Conservation (phyloP, 2,797 vertebrate species). For the Glyptemys insculpta region DNA sequence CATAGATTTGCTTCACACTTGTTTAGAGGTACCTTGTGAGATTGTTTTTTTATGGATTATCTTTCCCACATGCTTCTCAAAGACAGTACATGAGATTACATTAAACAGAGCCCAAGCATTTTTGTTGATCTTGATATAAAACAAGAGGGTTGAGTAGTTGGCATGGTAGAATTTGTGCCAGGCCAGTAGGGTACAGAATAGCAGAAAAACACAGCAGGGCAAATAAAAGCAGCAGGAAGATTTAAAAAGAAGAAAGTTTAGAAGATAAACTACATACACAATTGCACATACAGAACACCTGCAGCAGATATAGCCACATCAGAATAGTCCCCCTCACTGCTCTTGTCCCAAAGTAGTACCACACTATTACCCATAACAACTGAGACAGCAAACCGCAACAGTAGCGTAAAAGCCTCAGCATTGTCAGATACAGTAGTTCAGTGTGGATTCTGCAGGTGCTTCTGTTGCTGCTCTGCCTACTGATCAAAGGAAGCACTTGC, state of each 20-base stretch:
- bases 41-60: background rate
- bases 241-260: background rate
- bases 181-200: background rate
- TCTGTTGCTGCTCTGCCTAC: background rate
- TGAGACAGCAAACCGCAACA: background rate
- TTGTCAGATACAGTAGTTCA: rapidly evolving
- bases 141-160: background rate
- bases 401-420: background rate
- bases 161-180: background rate
- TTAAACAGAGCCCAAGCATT: background rate
- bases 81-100: background rate
- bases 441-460: rapidly evolving
- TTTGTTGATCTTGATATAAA: background rate
- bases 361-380: background rate
- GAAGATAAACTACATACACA: background rate
- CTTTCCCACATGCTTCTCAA: background rate
- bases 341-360: background rate
- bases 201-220: background rate
- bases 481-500: background rate
- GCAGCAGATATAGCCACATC: background rate
- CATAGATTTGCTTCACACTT: background rate
- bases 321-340: background rate
- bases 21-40: background rate
- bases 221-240: background rate
- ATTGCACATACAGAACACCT: background rate